Evolutionary conservation across 2,797 vertebrate genomes (phyloP).

Genomic region (Cyclura pinguis): DNA sequence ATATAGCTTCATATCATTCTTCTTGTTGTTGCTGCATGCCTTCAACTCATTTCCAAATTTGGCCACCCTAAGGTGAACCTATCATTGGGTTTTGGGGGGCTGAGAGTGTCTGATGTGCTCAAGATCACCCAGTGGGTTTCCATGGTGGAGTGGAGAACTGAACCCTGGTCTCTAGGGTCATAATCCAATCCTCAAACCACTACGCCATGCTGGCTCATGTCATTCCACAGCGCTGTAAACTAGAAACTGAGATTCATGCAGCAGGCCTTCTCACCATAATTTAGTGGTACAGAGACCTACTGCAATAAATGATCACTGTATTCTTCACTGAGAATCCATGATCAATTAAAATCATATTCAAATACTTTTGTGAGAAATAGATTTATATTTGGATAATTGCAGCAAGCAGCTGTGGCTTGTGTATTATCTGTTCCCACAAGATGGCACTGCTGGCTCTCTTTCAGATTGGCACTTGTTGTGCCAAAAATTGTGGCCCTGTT

Average conservation of each 20-base stretch:
- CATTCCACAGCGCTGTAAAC: background rate
- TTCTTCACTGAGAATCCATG: background rate
- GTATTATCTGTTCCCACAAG: background rate
- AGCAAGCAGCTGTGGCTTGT: background rate
- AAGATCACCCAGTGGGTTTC: no score
- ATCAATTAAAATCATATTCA: background rate
- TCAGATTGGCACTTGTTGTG: background rate
- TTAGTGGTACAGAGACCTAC: background rate
- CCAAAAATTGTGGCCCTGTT: background rate
- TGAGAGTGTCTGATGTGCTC: no score
- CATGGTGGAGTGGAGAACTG: no score
- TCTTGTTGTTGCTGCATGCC: no score
- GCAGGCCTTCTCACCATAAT: background rate
- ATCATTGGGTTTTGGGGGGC: no score
- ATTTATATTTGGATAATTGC: background rate
- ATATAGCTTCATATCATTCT: no score
- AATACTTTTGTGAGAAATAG: background rate
- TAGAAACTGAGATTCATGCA: background rate
- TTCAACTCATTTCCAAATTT: no score
- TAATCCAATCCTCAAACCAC: no score
- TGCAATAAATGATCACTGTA: background rate
- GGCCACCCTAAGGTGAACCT: no score
- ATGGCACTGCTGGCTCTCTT: conserved; percentile 11
- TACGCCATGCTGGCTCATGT: background rate
- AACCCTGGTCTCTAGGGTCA: no score